Conservation (phyloP, 2,888 invertebrate species). For the Drosophila nigritarsus region DNA sequence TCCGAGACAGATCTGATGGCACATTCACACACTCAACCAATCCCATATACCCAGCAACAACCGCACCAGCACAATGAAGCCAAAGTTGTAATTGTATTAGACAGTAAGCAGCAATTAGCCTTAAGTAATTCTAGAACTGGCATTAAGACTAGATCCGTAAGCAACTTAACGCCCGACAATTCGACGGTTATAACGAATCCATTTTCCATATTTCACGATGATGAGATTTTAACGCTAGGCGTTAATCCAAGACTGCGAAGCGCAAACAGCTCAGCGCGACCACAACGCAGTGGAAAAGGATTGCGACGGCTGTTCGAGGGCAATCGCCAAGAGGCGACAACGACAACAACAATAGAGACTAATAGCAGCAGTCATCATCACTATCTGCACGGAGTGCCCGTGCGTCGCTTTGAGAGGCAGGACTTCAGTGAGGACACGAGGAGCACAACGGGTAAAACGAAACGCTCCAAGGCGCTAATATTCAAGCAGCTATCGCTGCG, state of each 20-base stretch:
- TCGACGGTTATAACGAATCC: conserved; percentile 85
- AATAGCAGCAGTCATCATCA: conserved; percentile 48
- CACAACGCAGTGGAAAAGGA: conserved; percentile 66
- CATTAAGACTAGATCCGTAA: conserved; percentile 76
- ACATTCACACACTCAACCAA: conserved; percentile 4
- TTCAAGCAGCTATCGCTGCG: conserved; percentile 81
- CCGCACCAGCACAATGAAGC: conserved; percentile 70
- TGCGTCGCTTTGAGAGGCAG: conserved; percentile 82
- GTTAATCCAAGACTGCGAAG: conserved; percentile 74
- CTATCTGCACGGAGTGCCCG: conserved; percentile 80
- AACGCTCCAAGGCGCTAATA: conserved; percentile 54
- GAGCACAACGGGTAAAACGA: conserved; percentile 28
- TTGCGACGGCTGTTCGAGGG: conserved; percentile 74
- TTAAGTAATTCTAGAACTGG: conserved; percentile 63
- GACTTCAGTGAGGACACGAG: conserved; percentile 65
- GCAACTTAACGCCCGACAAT: conserved; percentile 72
- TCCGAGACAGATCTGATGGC: conserved; percentile 79
- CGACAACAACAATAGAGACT: neutral
- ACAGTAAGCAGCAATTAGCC: conserved; percentile 74
- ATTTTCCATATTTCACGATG: conserved; percentile 84
- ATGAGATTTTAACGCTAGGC: conserved; percentile 75
- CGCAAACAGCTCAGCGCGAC: conserved; percentile 51
- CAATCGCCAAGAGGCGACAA: conserved; percentile 23
- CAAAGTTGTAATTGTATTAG: conserved; percentile 82
- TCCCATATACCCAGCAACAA: conserved; percentile 15